phyloP scores from a whole-genome alignment of 2,888 invertebrate genomes.

The Ernsta delagoae region DNA sequence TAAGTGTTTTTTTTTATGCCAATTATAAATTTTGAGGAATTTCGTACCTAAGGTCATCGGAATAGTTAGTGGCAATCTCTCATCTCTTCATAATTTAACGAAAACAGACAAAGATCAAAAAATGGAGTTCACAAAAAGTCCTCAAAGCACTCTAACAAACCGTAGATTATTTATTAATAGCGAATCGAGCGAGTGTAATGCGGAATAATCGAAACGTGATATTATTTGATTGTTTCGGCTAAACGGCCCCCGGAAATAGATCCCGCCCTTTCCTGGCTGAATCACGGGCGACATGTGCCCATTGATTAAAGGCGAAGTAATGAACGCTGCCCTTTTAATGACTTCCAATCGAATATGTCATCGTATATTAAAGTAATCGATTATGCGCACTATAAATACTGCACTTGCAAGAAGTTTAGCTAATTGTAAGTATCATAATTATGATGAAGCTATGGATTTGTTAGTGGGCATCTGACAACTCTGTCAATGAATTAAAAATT shows the following conservation, averaged over 20 bases:
- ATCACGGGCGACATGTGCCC: slow-evolving; percentile 17
- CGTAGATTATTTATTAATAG: neutral
- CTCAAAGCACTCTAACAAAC: neutral
- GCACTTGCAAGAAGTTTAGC: too few species aligned
- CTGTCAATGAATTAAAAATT: too few species aligned
- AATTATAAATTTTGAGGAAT: too few species aligned
- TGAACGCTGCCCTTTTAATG: slow-evolving; percentile 40
- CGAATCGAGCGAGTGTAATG: neutral
- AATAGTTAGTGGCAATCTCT: neutral
- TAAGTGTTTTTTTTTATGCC: neutral
- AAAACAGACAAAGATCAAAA: neutral
- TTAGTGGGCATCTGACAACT: too few species aligned
- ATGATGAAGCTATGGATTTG: too few species aligned
- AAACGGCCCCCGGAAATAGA: slow-evolving; percentile 11
- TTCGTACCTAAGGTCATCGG: too few species aligned
- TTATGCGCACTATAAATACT: slow-evolving; percentile 1
- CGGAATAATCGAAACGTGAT: slow-evolving; percentile 4
- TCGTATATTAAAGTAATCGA: slow-evolving; percentile 1
- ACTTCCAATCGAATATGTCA: slow-evolving; percentile 46
- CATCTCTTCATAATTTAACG: neutral
- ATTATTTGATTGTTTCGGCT: slow-evolving; percentile 11
- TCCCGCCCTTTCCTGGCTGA: neutral
- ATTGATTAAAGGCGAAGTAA: slow-evolving; percentile 22
- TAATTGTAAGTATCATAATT: too few species aligned
- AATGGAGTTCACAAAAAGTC: too few species aligned